Evolutionary conservation across 1,140 invertebrate genomes (phyloP), one percentile per base, ranked within the genome.

Genomic region (Megathymus violae): DNA sequence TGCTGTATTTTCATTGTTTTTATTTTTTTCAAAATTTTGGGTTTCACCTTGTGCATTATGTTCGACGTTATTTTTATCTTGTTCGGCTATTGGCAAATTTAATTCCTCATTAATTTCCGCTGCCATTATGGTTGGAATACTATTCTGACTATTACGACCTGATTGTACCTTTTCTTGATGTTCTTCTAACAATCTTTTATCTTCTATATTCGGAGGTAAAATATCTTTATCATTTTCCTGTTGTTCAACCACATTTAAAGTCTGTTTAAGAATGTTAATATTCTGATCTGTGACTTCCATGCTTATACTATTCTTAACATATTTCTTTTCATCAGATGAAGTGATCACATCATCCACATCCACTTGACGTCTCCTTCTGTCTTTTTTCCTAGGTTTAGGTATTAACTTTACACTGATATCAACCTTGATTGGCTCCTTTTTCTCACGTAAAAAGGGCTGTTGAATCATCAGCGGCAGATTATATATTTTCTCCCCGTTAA

Each of bases 401-500:
- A 95, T 93, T 79, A 96, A 89, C 89, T 95, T 95, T 70, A 96
- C 94, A 91, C 94, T 96, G 74, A 96, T 94, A 91, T 96, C 95
- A 81, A 96, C 93, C 92, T 96, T 96, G 79, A 96, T 94, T 62
- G 93, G 94, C 93, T 93, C 94, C 93, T 94, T 94, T 94, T 94
- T 94, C 93, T 94, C 94, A 88, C 91, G 93, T 94, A 93, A 94
- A 92, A 92, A 93, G 92, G 92, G 89, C 80, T 90, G 92, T 93
- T 92, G 89, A 92, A 92, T 93, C 88, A 91, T 93, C 81, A 94
- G 85, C 74, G 91, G 92, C 56, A 91, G 72, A 64, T 91, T 91
- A 58, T 88, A 91, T 64, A 90, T 88, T 67, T 88, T 92, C 76
- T 92, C 90, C 69, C 90, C 85, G 65, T 87, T 85, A 67, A 71